Conservation (phyloP, 2,113 vertebrate genomes). For the Martes martes region DNA sequence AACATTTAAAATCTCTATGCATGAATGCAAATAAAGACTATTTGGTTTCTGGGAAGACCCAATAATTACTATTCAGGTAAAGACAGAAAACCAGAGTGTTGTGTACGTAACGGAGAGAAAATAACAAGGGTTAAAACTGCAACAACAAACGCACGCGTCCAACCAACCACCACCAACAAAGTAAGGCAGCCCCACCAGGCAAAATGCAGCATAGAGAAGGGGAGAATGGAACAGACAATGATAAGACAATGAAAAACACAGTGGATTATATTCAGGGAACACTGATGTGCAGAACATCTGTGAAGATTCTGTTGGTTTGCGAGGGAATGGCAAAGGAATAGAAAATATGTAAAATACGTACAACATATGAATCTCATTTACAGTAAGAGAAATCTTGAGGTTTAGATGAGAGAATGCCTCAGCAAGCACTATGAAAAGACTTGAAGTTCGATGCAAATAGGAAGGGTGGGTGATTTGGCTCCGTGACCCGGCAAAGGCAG, state of each 20-base stretch:
- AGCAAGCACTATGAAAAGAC: neutral
- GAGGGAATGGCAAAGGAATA: neutral
- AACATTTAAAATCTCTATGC: neutral
- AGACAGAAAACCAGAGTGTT: neutral
- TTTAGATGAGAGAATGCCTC: neutral
- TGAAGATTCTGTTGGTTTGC: neutral
- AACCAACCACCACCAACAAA: neutral
- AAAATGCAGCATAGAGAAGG: neutral
- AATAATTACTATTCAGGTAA: neutral
- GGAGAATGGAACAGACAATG: neutral
- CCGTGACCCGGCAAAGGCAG: neutral
- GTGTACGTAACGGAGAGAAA: neutral
- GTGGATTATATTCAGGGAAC: neutral
- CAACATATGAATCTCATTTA: conserved; percentile 26
- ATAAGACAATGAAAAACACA: neutral
- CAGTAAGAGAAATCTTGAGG: neutral
- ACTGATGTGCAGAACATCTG: neutral
- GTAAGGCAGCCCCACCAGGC: neutral
- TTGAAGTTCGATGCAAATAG: neutral
- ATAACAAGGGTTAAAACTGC: neutral
- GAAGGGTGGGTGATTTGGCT: neutral
- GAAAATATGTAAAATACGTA: neutral
- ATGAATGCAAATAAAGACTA: neutral
- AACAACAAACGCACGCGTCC: neutral
- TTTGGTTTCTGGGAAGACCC: neutral